These are phyloP conservation scores for Camponotus pennsylvanicus DNA, from an alignment of 1,140 invertebrate species.

Conservation along the genomic window DNA sequence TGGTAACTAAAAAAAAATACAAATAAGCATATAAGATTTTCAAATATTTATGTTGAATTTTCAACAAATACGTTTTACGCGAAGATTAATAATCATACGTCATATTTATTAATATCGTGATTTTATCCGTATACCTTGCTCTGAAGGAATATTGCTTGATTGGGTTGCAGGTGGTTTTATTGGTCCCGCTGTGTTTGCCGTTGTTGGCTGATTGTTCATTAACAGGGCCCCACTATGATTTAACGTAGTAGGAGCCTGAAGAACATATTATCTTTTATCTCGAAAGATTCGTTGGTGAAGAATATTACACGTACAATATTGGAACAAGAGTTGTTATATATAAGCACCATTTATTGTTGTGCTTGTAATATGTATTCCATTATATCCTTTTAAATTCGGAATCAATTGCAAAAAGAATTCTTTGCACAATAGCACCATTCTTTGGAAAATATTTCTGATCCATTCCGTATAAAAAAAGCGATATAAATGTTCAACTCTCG, in stretches of 20 bases:
- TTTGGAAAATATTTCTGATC: slow-evolving; percentile 12
- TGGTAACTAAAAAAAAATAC: background rate
- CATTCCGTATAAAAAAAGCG: background rate
- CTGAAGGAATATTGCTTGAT: slow-evolving; percentile 81
- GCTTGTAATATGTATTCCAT: slow-evolving; percentile 29
- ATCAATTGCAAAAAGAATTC: background rate
- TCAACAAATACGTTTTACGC: background rate
- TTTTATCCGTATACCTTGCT: slow-evolving; percentile 81
- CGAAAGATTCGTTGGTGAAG: background rate
- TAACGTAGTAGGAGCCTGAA: slow-evolving; percentile 82
- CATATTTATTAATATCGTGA: background rate
- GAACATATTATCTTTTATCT: slow-evolving; percentile 54
- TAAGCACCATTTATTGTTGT: background rate
- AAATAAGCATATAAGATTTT: background rate
- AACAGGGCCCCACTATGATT: slow-evolving; percentile 84
- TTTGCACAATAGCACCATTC: background rate
- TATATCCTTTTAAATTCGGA: slow-evolving; percentile 8
- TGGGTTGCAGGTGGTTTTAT: slow-evolving; percentile 82
- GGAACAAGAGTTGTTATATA: background rate
- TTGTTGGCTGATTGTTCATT: slow-evolving; percentile 83
- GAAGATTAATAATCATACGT: background rate
- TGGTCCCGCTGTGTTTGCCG: slow-evolving; percentile 80
- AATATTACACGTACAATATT: background rate
- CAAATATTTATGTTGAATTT: slow-evolving; percentile 5
- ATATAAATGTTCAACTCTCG: background rate